Percentiles rank a stretch among this genome's conserved stretches.
These are phyloP conservation scores for Ivindomyrus marchei DNA, from an alignment of 2,113 vertebrate genomes.

Conservation along the genomic window DNA sequence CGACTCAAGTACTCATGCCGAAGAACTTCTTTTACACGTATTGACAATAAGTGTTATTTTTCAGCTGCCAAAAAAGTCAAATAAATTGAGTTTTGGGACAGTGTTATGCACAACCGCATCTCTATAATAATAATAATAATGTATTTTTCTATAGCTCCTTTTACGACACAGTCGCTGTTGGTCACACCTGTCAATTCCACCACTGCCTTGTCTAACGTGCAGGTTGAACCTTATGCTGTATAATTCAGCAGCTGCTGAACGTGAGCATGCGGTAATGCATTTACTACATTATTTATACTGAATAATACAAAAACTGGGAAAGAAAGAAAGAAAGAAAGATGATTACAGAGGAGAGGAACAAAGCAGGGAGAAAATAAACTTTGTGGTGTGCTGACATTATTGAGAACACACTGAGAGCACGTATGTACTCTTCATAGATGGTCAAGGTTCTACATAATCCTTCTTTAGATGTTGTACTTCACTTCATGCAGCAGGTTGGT, in stretches of 20 bases:
- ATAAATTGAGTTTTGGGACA: background rate
- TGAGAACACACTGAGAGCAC: background rate
- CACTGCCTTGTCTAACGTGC: background rate
- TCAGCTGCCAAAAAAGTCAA: background rate
- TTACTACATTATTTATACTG: background rate
- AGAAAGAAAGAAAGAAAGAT: background rate
- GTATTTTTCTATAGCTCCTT: background rate
- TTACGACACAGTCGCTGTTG: background rate
- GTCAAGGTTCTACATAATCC: background rate
- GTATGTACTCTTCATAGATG: background rate
- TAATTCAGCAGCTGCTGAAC: background rate
- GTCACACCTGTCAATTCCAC: background rate
- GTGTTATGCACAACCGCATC: background rate
- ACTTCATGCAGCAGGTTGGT: background rate
- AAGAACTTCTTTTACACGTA: background rate
- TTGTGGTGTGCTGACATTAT: background rate
- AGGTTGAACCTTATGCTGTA: background rate
- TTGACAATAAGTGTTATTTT: background rate
- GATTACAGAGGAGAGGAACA: background rate
- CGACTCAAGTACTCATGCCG: background rate
- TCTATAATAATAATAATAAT: background rate
- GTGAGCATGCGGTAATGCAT: background rate
- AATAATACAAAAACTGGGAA: background rate
- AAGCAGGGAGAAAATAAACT: background rate
- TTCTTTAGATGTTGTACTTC: background rate